These are phyloP conservation scores for Drosophila trapezifrons DNA, from an alignment of 1,140 invertebrate species.

Conservation along the genomic window DNA sequence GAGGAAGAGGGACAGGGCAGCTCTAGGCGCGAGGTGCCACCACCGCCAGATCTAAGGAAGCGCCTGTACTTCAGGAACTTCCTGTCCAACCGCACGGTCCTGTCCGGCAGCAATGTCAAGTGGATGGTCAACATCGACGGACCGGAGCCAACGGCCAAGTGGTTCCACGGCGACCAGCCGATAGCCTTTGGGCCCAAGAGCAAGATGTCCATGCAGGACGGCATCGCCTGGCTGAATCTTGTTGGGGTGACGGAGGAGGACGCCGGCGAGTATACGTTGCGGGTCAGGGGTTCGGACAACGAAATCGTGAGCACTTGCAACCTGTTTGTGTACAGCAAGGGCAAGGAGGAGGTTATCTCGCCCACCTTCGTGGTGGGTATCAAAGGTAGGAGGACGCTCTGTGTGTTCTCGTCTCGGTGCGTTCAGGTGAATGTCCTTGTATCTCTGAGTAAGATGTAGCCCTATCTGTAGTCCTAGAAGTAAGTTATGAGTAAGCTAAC, in stretches of 20 bases:
- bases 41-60: conserved; percentile 85
- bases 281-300: conserved; percentile 86
- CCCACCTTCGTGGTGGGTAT: conserved; percentile 81
- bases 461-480: conserved; percentile 10
- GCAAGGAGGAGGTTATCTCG: conserved; percentile 63
- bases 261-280: conserved; percentile 87
- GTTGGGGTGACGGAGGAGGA: conserved; percentile 85
- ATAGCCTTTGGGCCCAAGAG: conserved; percentile 84
- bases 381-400: conserved; percentile 70
- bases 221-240: conserved; percentile 88
- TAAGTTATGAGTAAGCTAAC: conserved; percentile 43
- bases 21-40: conserved; percentile 68
- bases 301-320: conserved; percentile 81
- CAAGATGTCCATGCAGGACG: conserved; percentile 85
- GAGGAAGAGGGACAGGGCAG: conserved; percentile 62
- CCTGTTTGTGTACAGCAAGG: conserved; percentile 77
- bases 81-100: conserved; percentile 88
- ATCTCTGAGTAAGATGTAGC: conserved; percentile 25
- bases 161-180: conserved; percentile 87
- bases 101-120: conserved; percentile 87
- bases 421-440: conserved; percentile 35
- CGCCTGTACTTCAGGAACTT: conserved; percentile 90
- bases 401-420: conserved; percentile 2
- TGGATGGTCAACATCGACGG: conserved; percentile 91
- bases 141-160: conserved; percentile 89